Base-by-base conservation (phyloP, 2,797 vertebrate genomes). In the Chelonia mydas region DNA sequence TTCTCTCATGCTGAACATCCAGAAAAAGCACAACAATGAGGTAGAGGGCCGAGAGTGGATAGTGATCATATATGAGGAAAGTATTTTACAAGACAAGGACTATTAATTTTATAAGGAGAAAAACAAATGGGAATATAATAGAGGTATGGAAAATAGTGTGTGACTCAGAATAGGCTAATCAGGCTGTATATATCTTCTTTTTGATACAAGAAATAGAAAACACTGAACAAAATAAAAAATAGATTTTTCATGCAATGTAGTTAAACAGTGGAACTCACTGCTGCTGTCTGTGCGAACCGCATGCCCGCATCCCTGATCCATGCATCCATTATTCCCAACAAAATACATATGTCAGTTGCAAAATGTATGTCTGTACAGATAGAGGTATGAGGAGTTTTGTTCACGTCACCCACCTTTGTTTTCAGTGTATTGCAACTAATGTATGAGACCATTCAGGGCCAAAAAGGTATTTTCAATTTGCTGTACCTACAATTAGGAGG, bases 391-490 rank as follows among this genome's bases (percentile, higher is more conserved):
- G 53, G 89, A 33, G 78, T 92, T 84, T 76, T 86, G 53, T 11
- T 11, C 13, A 92, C 10, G 4, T 47, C 55, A 61, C 10, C n/a
- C n/a, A 28, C 49, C 81, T 15, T 53, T 21, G 31, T 74, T 88
- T 88, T 37, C 57, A 88, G 1, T 17, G 4, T 54, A 0, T 33
- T 61, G 3, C 19, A 86, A 25, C 37, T 76, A 59, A 85, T 74
- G n/a, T 65, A 16, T 1, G 27, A 41, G 41, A 27, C 59, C 49
- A 2, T 78, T 68, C 59, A 86, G 59, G 78, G 57, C 28, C 17
- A 41, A 50, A 84, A 55, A 54, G 50, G 47, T 95, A 87, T 81
- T 92, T 96, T 95, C 85, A 72, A 53, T 72, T 85, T 90, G 81
- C 85, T 95, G 86, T 33, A 53, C 47, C 85, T 92, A 65, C 85